phyloP scores from a whole-genome alignment of 1,140 invertebrate genomes.

The Orchesella cincta region DNA sequence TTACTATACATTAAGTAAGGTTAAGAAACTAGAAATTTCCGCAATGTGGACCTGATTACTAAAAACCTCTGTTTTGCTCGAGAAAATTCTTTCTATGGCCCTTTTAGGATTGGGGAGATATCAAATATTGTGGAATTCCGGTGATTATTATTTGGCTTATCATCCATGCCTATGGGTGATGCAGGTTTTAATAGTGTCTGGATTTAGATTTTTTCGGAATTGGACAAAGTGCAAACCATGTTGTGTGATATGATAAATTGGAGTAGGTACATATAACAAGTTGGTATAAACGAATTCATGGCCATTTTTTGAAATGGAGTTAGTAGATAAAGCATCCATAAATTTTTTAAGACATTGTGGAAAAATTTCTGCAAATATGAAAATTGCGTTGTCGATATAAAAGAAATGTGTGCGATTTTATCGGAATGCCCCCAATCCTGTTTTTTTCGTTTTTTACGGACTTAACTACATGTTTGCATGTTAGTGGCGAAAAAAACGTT shows the following conservation, averaged over 20 bases:
- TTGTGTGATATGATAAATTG: too few relatives aligned
- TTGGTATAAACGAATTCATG: too few relatives aligned
- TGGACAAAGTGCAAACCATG: too few relatives aligned
- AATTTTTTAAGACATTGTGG: neutral
- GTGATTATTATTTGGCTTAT: slow-evolving; percentile 4
- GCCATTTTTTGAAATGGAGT: too few relatives aligned
- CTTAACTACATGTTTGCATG: slow-evolving; percentile 21
- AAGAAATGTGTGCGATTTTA: slow-evolving; percentile 17
- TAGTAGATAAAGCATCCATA: slow-evolving; percentile 3
- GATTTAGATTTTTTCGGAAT: neutral
- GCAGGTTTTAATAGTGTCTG: neutral
- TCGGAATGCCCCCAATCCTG: slow-evolving; percentile 3
- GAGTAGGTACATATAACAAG: neutral
- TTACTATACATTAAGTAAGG: slow-evolving; percentile 10
- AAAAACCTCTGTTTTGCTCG: too few relatives aligned
- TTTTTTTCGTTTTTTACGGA: slow-evolving; percentile 1
- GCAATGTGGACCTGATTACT: too few relatives aligned
- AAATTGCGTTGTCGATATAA: slow-evolving; percentile 7
- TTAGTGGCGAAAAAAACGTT: neutral
- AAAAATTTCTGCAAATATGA: slow-evolving; percentile 16
- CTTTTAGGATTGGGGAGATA: neutral
- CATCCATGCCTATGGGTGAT: neutral
- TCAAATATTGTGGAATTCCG: slow-evolving; percentile 5
- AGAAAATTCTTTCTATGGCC: neutral
- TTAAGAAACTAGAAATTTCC: slow-evolving; percentile 17